Percentiles rank a stretch among this genome's conserved stretches.
Conservation (phyloP, 2,113 vertebrate genomes). For the Apeltes quadracus region DNA sequence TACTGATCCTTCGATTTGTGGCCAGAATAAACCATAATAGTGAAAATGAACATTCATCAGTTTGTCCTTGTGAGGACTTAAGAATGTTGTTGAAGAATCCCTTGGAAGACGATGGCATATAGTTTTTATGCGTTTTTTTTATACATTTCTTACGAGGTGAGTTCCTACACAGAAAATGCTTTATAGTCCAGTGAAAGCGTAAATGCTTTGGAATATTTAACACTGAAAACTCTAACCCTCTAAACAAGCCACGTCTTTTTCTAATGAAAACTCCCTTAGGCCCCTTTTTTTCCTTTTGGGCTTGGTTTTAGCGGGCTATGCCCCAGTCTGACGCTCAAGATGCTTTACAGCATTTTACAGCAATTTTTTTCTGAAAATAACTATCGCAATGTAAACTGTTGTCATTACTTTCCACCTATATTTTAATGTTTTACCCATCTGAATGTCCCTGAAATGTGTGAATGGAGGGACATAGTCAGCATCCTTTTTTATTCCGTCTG, state of each 20-base stretch:
- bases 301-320: conserved; percentile 16
- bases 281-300: conserved; percentile 5
- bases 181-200: conserved; percentile 6
- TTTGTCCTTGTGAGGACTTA: conserved; percentile 47
- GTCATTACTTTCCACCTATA: conserved; percentile 12
- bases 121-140: conserved; percentile 28
- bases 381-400: conserved; percentile 3
- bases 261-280: conserved; percentile 29
- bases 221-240: conserved; percentile 8
- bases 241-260: conserved; percentile 43
- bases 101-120: background rate
- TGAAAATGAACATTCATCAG: conserved; percentile 37
- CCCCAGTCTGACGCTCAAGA: conserved; percentile 15
- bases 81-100: conserved; percentile 71
- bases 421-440: conserved; percentile 7
- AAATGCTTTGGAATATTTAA: conserved; percentile 19
- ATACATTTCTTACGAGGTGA: conserved; percentile 32
- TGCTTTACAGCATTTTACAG: background rate
- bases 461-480: conserved; percentile 39
- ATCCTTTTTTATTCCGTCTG: conserved; percentile 35
- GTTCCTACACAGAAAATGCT: conserved; percentile 17
- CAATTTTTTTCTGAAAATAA: conserved; percentile 4
- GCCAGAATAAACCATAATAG: background rate
- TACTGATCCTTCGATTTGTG: conserved; percentile 17
- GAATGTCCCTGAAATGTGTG: conserved; percentile 8